phyloP scores from a whole-genome alignment of 1,140 invertebrate genomes.

The Agrilus planipennis region DNA sequence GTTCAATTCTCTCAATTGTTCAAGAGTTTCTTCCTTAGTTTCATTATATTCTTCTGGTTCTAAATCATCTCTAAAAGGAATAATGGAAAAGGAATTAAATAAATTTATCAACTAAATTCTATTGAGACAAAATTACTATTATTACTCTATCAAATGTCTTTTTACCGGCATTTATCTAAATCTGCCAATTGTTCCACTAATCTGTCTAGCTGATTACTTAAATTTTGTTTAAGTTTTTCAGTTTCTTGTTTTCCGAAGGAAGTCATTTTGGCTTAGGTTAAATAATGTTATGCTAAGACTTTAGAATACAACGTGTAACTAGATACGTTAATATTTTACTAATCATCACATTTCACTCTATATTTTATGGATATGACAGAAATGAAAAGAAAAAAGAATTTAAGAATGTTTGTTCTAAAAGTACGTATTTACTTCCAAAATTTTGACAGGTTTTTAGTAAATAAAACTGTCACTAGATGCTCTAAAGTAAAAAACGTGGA shows the following conservation, averaged over 20 bases:
- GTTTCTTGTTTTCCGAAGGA: constrained; percentile 31
- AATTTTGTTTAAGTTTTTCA: constrained; percentile 51
- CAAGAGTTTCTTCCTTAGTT: constrained; percentile 58
- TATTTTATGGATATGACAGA: too few species aligned
- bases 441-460: too few species aligned
- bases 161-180: constrained; percentile 62
- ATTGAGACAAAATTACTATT: too few species aligned
- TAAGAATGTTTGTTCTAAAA: too few species aligned
- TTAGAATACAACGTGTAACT: too few species aligned
- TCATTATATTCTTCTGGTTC: constrained; percentile 57
- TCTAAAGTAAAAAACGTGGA: constrained; percentile 32
- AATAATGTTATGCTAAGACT: too few species aligned
- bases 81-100: not conserved
- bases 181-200: constrained; percentile 60
- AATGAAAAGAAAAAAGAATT: too few species aligned
- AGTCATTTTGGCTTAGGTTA: constrained; percentile 19
- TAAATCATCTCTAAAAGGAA: constrained; percentile 44
- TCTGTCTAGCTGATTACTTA: constrained; percentile 61
- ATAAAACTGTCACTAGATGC: constrained; percentile 21
- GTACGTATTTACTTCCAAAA: too few species aligned
- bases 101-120: too few species aligned
- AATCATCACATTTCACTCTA: too few species aligned
- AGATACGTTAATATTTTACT: too few species aligned
- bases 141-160: too few species aligned
- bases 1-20: constrained; percentile 65